These are phyloP conservation scores for Nomada fabriciana DNA, from an alignment of 2,888 invertebrate genomes.

Conservation along the genomic window DNA sequence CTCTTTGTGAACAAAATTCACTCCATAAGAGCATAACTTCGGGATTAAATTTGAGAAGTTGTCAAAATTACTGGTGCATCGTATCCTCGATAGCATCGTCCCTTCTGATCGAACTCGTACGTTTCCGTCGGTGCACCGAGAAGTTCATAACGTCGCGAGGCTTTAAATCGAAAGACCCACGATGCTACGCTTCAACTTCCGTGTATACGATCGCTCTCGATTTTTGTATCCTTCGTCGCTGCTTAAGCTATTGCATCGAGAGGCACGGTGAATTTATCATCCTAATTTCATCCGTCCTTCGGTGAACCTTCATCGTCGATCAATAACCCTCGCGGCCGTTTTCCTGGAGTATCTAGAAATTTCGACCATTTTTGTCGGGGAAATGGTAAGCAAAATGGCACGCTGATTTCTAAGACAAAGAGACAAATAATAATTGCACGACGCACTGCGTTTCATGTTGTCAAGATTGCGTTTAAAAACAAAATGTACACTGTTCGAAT, in stretches of 20 bases:
- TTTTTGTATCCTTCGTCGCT: neutral
- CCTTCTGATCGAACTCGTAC: neutral
- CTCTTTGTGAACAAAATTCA: neutral
- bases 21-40: neutral
- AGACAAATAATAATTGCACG: too few relatives aligned
- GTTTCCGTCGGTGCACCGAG: neutral
- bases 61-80: neutral
- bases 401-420: too few relatives aligned
- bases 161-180: slow-evolving; percentile 10
- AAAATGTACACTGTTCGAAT: too few relatives aligned
- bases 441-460: too few relatives aligned
- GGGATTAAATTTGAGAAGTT: neutral
- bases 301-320: slow-evolving; percentile 19
- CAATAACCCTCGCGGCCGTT: slow-evolving; percentile 27
- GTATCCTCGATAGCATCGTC: neutral
- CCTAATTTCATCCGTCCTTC: slow-evolving; percentile 43
- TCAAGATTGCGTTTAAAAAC: too few relatives aligned
- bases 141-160: neutral
- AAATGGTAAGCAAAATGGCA: neutral
- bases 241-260: neutral
- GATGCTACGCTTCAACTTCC: too few relatives aligned
- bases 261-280: slow-evolving; percentile 33
- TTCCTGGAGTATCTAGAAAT: neutral
- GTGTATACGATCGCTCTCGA: neutral
- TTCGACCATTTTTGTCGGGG: neutral